Base-by-base conservation (phyloP, 1,140 invertebrate species). In the Brachionus sp. region DNA sequence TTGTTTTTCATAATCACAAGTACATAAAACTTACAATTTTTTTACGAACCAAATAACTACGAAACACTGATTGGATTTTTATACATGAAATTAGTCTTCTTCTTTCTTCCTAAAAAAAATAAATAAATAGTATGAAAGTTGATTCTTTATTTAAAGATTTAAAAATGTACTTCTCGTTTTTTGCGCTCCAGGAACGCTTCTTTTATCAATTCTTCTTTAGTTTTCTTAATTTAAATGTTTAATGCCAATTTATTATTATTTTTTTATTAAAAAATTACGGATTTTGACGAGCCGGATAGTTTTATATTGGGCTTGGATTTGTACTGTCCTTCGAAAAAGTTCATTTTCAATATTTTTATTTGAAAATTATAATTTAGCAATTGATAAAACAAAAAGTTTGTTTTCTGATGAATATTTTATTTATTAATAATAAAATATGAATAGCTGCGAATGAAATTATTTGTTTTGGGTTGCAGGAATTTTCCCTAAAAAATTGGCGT, bases 301-400 rank as follows among this genome's bases (percentile, higher is more conserved):
- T 42, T 80, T 5, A 80, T 80, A 25, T 57, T 62, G 9, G 77
- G 77, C 23, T 66, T 57, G 16, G 77, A 80, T 44, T 80, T 80
- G 29, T 62, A 80, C 39, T 57, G 62, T 23, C 77, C 77, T 39
- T 80, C 77, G 37, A 80, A 80, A 37, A 80, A 80, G 35, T 80
- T 66, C 77, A 80, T 80, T 46, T 75, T 46, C 23, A 35, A 44
- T 25, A 5, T 33, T 66, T 66, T 37, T 66, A 13, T 33, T 33
- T 13, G 33, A 33, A 37, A 57, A 19, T 57, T 16, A 23, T 57
- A 57, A 57, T 57, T 23, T n/a, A 16, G 44, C 44, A 50, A 50
- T 50, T 50, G 44, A 50, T n/a, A 50, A 19, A 57, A 57, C 19
- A 19, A 57, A 57, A 57, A 57, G 50, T 7, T 57, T 29, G 1